These are phyloP conservation scores for Balaenoptera acutorostrata DNA, from an alignment of 2,113 vertebrate genomes.

Conservation along the genomic window DNA sequence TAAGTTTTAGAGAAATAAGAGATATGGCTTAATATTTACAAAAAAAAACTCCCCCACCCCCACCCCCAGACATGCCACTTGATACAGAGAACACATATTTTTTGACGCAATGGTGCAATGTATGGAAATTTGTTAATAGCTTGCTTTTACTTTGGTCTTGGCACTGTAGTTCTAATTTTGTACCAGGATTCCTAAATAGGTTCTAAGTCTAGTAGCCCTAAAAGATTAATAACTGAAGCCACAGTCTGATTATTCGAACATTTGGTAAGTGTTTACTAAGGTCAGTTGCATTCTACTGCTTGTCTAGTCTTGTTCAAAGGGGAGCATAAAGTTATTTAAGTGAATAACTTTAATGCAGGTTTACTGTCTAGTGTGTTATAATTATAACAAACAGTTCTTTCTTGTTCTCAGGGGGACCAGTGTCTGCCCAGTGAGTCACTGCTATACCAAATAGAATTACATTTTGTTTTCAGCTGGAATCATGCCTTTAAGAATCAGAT, in stretches of 20 bases:
- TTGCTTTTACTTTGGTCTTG: constrained; percentile 44
- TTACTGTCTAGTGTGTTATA: constrained; percentile 50
- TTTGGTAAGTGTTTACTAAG: constrained; percentile 44
- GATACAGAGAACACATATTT: neutral
- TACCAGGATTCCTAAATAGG: constrained; percentile 39
- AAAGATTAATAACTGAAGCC: constrained; percentile 38
- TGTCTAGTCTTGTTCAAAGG: constrained; percentile 49
- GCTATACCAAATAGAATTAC: constrained; percentile 70
- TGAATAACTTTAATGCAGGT: constrained; percentile 54
- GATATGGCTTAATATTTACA: neutral
- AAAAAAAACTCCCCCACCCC: neutral
- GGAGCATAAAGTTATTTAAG: constrained; percentile 47
- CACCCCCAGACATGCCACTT: neutral
- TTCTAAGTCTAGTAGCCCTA: constrained; percentile 21
- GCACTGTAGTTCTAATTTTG: neutral
- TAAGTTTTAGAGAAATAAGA: constrained; percentile 17
- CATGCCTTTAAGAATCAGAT: constrained; percentile 99
- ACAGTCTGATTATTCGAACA: constrained; percentile 21
- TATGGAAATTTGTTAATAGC: constrained; percentile 20
- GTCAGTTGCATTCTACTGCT: neutral
- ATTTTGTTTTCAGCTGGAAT: constrained; percentile 91
- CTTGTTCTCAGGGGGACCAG: constrained; percentile 65
- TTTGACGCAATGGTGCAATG: neutral
- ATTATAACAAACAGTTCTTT: constrained; percentile 73
- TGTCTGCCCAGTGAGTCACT: constrained; percentile 65